A percentile compares a stretch with the other conserved stretches of the same genome.
Evolutionary conservation across 2,888 invertebrate genomes (phyloP).

Genomic region (Yponomeuta cagnagella): DNA sequence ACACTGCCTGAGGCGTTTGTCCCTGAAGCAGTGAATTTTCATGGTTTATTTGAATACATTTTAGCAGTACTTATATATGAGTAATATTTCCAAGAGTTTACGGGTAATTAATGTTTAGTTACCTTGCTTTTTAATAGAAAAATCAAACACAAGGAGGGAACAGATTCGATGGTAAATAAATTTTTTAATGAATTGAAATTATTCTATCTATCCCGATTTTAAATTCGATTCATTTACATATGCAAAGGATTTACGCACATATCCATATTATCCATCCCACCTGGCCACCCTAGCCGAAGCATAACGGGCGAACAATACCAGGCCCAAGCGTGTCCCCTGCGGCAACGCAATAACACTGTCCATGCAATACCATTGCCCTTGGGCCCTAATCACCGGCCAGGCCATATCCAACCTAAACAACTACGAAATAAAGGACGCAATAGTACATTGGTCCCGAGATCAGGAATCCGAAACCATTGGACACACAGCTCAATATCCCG

Average conservation of each 20-base stretch:
- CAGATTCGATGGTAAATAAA: too few relatives aligned
- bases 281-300: conserved; percentile 16
- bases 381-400: conserved; percentile 29
- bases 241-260: neutral
- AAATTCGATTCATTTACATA: neutral
- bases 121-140: too few relatives aligned
- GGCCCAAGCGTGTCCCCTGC: conserved; percentile 42
- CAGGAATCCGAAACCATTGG: conserved; percentile 50
- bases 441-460: conserved; percentile 15
- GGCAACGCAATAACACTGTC: conserved; percentile 47
- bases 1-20: neutral
- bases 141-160: too few relatives aligned
- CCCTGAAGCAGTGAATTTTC: neutral
- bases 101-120: too few relatives aligned
- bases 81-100: too few relatives aligned
- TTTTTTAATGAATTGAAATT: too few relatives aligned
- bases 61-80: neutral
- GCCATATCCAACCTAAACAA: conserved; percentile 8
- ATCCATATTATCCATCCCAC: conserved; percentile 7
- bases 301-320: conserved; percentile 38
- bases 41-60: neutral
- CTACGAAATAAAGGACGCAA: neutral
- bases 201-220: neutral
- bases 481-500: conserved; percentile 31
- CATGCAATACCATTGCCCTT: conserved; percentile 31